A percentile compares a stretch with the other conserved stretches of the same genome.
Evolutionary conservation across 2,113 vertebrate genomes (phyloP).

Genomic region (Axis porcinus): DNA sequence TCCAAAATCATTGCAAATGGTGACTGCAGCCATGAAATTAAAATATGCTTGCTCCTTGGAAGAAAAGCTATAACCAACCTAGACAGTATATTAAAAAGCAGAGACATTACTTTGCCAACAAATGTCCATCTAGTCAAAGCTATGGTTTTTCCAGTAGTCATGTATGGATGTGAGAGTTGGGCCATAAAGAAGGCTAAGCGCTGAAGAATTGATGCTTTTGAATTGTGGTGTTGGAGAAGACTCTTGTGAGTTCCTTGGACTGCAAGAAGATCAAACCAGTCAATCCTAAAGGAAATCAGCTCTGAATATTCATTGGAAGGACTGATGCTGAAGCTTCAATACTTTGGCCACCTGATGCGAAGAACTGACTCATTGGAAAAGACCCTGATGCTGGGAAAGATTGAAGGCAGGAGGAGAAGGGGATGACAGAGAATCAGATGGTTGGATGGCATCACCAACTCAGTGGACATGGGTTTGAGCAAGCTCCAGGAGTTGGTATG

Average conservation of each 20-base stretch:
- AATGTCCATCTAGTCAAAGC: not conserved
- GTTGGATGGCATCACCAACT: not conserved
- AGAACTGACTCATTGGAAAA: not conserved
- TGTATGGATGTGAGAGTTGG: not conserved
- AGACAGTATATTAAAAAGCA: not conserved
- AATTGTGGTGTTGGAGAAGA: not conserved
- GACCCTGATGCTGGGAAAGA: not conserved
- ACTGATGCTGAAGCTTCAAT: not conserved
- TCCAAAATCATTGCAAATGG: not conserved
- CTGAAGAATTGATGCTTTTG: not conserved
- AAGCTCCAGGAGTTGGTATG: not conserved
- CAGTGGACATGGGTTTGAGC: not conserved
- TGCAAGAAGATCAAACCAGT: not conserved
- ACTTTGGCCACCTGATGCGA: not conserved
- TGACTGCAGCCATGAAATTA: not conserved
- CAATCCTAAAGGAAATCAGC: not conserved
- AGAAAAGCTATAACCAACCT: not conserved
- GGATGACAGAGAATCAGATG: not conserved
- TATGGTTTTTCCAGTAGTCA: not conserved
- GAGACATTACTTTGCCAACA: not conserved
- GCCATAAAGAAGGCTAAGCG: not conserved
- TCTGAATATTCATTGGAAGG: not conserved
- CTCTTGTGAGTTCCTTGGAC: not conserved
- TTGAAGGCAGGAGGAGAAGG: not conserved
- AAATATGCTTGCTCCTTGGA: not conserved